Evolutionary conservation across 2,113 vertebrate genomes (phyloP).

Genomic region (Hipposideros armiger): DNA sequence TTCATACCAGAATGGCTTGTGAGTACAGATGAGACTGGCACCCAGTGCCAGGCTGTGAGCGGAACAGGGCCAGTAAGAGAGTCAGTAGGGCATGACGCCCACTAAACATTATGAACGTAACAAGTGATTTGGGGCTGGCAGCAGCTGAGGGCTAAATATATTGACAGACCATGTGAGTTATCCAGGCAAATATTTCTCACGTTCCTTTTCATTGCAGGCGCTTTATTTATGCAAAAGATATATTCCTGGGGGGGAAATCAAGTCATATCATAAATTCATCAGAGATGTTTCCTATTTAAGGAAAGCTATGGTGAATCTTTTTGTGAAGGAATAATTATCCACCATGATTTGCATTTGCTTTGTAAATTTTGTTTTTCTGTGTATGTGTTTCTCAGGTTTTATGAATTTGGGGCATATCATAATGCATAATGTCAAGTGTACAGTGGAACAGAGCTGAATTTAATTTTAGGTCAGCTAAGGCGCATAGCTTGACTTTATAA

Average conservation of each 20-base stretch:
- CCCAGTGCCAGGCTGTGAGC: background rate
- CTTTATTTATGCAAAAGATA: conserved; percentile 66
- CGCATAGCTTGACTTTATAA: background rate
- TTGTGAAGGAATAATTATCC: conserved; percentile 53
- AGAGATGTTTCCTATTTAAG: conserved; percentile 52
- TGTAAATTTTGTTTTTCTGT: background rate
- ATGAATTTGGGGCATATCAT: background rate
- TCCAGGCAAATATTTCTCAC: background rate
- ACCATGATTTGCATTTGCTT: conserved; percentile 55
- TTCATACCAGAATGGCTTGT: background rate
- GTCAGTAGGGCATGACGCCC: background rate
- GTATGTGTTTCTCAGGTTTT: background rate
- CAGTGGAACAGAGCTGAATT: background rate
- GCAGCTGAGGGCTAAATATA: background rate
- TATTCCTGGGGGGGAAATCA: conserved; percentile 24
- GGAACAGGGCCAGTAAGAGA: background rate
- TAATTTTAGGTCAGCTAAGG: background rate
- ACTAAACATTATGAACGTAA: background rate
- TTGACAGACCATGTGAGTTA: background rate
- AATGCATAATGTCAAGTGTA: background rate
- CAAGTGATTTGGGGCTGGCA: background rate
- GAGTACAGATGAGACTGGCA: background rate
- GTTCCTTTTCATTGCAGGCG: background rate
- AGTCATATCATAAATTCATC: conserved; percentile 27
- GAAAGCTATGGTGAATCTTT: background rate